phyloP scores from a whole-genome alignment of 1,140 invertebrate species.

The Aphidius gifuensis region DNA sequence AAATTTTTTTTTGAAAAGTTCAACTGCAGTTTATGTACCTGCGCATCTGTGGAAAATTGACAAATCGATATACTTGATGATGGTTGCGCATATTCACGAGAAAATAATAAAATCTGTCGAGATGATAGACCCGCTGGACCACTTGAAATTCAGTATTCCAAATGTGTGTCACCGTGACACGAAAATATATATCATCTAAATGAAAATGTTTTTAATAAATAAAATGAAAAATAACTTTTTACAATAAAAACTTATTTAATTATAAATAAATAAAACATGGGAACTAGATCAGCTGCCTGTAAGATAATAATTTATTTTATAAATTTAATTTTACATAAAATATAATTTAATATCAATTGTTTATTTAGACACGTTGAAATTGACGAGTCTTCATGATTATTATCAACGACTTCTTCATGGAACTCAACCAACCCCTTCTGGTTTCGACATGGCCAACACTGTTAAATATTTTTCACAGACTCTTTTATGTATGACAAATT shows the following conservation, averaged over 20 bases:
- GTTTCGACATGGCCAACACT: constrained; percentile 93
- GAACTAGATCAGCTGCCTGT: constrained; percentile 56
- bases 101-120: constrained; percentile 27
- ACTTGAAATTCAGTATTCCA: constrained; percentile 7
- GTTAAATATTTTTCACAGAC: constrained; percentile 98
- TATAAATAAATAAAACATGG: constrained; percentile 38
- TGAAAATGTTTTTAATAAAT: not conserved
- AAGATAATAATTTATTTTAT: constrained; percentile 32
- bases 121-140: constrained; percentile 31
- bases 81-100: constrained; percentile 32
- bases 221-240: not conserved
- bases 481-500: constrained; percentile 76
- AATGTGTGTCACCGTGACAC: not conserved
- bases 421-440: constrained; percentile 86
- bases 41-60: constrained; percentile 26
- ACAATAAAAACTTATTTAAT: not conserved
- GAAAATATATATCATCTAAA: not conserved
- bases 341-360: constrained; percentile 22
- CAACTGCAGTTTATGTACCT: not conserved
- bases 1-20: too few relatives aligned
- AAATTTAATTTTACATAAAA: constrained; percentile 16
- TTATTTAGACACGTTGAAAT: constrained; percentile 90
- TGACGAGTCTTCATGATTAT: constrained; percentile 93
- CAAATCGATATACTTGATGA: constrained; percentile 38
- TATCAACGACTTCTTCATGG: constrained; percentile 90